phyloP scores from a whole-genome alignment of 2,888 invertebrate genomes.

The Eupithecia pulchellata region DNA sequence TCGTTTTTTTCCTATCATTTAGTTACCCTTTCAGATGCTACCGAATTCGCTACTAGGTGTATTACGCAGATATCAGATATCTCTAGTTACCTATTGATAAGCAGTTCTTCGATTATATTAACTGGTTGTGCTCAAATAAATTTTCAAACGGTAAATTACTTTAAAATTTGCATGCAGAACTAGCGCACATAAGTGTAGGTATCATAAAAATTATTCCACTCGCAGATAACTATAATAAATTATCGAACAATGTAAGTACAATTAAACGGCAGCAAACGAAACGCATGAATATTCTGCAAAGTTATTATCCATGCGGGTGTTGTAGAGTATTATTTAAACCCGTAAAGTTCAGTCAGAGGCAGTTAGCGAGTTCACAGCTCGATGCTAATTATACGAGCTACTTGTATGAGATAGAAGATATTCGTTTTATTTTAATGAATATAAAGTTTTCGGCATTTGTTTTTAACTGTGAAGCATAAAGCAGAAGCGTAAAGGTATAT shows the following conservation, averaged over 20 bases:
- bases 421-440: neutral
- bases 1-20: neutral
- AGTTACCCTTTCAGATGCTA: too few relatives aligned
- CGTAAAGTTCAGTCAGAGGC: constrained; percentile 41
- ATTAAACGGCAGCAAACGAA: constrained; percentile 15
- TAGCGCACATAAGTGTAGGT: neutral
- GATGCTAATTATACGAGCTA: constrained; percentile 51
- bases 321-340: constrained; percentile 28
- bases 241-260: constrained; percentile 20
- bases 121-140: neutral
- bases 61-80: neutral
- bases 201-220: constrained; percentile 1
- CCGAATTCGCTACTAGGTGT: neutral
- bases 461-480: neutral
- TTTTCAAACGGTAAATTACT: neutral
- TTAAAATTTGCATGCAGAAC: neutral
- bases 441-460: neutral
- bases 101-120: too few relatives aligned
- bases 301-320: constrained; percentile 26
- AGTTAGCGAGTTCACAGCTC: constrained; percentile 47
- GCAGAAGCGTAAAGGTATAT: neutral
- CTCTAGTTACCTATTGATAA: neutral
- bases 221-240: constrained; percentile 5
- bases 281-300: constrained; percentile 19
- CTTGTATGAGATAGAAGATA: constrained; percentile 2